Percentiles rank a stretch among this genome's conserved stretches.
These are phyloP conservation scores for Caenorhabditis panamensis DNA, from an alignment of 2,888 invertebrate species.

Conservation along the genomic window DNA sequence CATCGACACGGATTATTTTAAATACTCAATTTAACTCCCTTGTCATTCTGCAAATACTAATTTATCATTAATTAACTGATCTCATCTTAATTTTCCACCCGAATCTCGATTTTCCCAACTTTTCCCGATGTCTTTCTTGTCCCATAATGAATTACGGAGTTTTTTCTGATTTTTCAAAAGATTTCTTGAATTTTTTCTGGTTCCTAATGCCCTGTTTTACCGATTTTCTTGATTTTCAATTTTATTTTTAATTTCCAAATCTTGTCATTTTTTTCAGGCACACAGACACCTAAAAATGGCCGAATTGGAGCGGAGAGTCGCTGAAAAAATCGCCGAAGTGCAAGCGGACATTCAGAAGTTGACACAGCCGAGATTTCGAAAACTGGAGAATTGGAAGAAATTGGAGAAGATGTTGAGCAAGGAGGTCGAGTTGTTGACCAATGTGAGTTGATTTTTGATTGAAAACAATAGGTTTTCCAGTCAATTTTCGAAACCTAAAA, in stretches of 20 bases:
- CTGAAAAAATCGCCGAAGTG: slow-evolving; percentile 28
- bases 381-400: slow-evolving; percentile 22
- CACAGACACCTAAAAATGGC: background rate
- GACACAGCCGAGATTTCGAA: slow-evolving; percentile 1
- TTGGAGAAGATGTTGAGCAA: slow-evolving; percentile 21
- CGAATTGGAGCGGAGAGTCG: slow-evolving; percentile 4
- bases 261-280: slow-evolving; percentile 15
- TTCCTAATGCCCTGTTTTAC: too few relatives aligned
- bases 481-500: background rate
- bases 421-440: slow-evolving; percentile 26
- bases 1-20: slow-evolving; percentile 9
- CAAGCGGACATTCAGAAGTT: slow-evolving; percentile 6
- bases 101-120: too few relatives aligned
- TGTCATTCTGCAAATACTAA: background rate
- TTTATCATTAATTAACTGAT: background rate
- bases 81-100: background rate
- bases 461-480: background rate
- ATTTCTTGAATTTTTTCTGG: too few relatives aligned
- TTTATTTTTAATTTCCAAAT: background rate
- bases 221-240: background rate
- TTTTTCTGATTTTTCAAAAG: too few relatives aligned
- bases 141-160: too few relatives aligned
- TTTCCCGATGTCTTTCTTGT: too few relatives aligned
- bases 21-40: slow-evolving; percentile 8
- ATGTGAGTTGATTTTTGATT: background rate